Base-by-base conservation (phyloP, 2,888 invertebrate genomes). In the Harpalus rufipes region DNA sequence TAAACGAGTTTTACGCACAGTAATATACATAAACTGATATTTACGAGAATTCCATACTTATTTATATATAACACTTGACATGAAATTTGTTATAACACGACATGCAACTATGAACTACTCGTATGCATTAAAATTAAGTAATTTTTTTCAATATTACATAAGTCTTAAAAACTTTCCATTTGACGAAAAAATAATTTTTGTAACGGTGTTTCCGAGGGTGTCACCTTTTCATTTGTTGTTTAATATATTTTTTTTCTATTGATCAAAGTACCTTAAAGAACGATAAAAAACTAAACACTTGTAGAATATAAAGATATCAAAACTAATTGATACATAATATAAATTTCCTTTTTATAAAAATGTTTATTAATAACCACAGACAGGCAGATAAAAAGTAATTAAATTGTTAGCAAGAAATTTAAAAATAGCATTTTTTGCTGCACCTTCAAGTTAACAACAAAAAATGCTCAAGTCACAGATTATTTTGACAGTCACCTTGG, bases 401-500 rank as follows among this genome's bases (percentile, higher is more conserved):
- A 3, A 68, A 63, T 63, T 39, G 12, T 8, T n/a, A n/a, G 7
- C n/a, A 39, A 39, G 14, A 68, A 39, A 68, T 32, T 21, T 68
- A 14, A 63, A 39, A 32, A 39, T 68, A 68, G n/a, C 14, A 7
- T 16, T 68, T 68, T 68, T 68, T 39, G 39, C 14, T 68, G 5
- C 12, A 59, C 16, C 59, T 18, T 59, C 59, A 59, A 21, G 63
- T 68, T 68, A 68, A 32, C 68, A 68, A 68, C 21, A 68, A 68
- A 65, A 68, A 68, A 68, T 59, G 68, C 14, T 7, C n/a, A 65
- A 1, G 32, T n/a, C n/a, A 14, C 8, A 68, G 63, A 32, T 39
- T 32, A 32, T 68, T 68, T 68, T 68, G 68, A 68, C 68, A 68
- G 68, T 68, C 68, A 68, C 68, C 68, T 68, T 68, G 68, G 14